These are phyloP conservation scores for Flexamia atlantica DNA, from an alignment of 2,888 invertebrate species.

Conservation along the genomic window DNA sequence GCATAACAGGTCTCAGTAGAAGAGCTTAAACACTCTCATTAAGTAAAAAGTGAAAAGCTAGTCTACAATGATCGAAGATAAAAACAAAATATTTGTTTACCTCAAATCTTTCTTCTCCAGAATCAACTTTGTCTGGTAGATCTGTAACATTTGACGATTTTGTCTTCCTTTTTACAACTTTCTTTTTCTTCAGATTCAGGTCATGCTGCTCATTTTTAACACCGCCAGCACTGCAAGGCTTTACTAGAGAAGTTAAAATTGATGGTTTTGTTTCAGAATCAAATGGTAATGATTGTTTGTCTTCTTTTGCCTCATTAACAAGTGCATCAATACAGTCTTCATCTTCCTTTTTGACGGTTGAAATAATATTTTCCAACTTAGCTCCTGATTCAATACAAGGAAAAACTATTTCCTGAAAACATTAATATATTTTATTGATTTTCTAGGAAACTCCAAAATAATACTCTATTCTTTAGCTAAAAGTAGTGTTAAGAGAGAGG, in stretches of 20 bases:
- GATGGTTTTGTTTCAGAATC: background rate
- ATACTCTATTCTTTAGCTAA: no score
- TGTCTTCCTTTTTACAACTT: background rate
- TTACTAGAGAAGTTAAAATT: background rate
- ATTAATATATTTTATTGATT: no score
- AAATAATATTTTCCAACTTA: background rate
- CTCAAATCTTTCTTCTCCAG: background rate
- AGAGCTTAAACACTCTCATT: no score
- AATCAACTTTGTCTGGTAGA: background rate
- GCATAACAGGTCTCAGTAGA: no score
- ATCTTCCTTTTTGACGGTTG: background rate
- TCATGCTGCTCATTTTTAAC: background rate
- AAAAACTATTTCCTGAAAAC: background rate
- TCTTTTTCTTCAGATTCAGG: background rate
- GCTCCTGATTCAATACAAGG: background rate
- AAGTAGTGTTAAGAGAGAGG: no score
- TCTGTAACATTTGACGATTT: background rate
- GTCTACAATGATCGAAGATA: no score
- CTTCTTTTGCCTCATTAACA: background rate
- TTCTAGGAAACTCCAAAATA: no score
- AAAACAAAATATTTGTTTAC: background rate
- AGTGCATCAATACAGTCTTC: background rate
- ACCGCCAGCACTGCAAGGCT: background rate
- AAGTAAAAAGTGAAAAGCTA: no score
- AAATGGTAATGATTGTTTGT: background rate